These are phyloP conservation scores for Sipha maydis DNA, from an alignment of 2,888 invertebrate species.

Conservation along the genomic window DNA sequence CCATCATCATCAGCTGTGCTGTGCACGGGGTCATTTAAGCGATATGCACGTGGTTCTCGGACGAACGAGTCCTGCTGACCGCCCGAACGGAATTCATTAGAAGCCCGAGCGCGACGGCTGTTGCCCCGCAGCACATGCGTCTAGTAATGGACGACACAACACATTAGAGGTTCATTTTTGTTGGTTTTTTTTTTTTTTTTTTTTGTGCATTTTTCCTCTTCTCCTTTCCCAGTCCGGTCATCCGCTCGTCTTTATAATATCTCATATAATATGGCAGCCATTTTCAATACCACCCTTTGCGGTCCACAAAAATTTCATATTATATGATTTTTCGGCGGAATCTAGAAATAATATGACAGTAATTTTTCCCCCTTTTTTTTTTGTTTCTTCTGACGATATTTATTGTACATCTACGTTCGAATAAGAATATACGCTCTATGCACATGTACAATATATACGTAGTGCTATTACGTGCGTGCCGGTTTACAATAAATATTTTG, in stretches of 20 bases:
- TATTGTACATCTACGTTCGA: too few species aligned
- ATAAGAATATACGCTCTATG: too few species aligned
- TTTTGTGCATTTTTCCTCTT: background rate
- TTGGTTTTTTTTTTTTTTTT: background rate
- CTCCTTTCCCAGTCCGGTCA: background rate
- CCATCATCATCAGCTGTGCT: background rate
- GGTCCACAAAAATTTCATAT: background rate
- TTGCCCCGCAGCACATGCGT: constrained; percentile 40
- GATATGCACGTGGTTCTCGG: constrained; percentile 21
- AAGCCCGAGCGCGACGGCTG: constrained; percentile 37
- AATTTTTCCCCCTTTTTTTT: background rate
- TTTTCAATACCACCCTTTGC: background rate
- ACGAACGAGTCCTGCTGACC: constrained; percentile 35
- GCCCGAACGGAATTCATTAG: constrained; percentile 45
- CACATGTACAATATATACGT: too few species aligned
- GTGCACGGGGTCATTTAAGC: background rate
- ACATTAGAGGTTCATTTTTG: constrained; percentile 53
- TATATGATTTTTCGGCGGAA: background rate
- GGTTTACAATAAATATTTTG: background rate
- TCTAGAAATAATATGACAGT: background rate
- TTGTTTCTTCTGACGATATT: too few species aligned
- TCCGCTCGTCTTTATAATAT: constrained; percentile 13
- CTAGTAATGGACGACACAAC: constrained; percentile 45
- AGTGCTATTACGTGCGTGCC: too few species aligned
- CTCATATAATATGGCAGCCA: background rate